Conservation (phyloP, 2,888 invertebrate species). For the Cyclophora albipunctata region DNA sequence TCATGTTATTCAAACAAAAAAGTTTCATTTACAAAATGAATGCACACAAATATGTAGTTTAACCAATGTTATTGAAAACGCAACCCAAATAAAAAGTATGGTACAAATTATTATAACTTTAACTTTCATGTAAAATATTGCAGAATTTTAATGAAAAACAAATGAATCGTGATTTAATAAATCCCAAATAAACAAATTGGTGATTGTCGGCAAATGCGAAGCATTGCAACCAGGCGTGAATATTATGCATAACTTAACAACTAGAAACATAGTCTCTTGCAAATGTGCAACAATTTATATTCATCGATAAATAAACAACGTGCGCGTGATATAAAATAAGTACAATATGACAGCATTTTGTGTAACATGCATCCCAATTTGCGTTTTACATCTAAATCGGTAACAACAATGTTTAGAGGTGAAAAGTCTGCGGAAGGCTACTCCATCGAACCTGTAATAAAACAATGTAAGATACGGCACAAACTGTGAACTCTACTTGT, state of each 20-base stretch:
- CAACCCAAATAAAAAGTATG: conserved; percentile 34
- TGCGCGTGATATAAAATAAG: conserved; percentile 36
- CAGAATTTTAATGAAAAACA: no score
- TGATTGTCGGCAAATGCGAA: conserved; percentile 63
- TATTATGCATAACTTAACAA: conserved; percentile 37
- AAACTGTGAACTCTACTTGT: conserved; percentile 22
- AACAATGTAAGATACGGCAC: conserved; percentile 55
- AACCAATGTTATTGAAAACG: conserved; percentile 40
- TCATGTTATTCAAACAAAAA: conserved; percentile 1
- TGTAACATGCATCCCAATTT: conserved; percentile 36
- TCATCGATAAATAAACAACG: conserved; percentile 41
- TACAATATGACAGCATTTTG: conserved; percentile 26
- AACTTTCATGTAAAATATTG: conserved; percentile 2
- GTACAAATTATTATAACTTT: conserved; percentile 8
- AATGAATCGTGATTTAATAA: no score
- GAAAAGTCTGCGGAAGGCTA: conserved; percentile 26
- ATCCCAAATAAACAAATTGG: conserved; percentile 8
- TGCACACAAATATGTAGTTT: conserved; percentile 1
- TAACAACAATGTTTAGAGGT: conserved; percentile 16
- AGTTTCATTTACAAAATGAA: conserved; percentile 6
- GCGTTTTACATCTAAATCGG: conserved; percentile 12
- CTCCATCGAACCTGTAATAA: conserved; percentile 61
- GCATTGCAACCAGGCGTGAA: conserved; percentile 71
- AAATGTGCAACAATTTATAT: conserved; percentile 20
- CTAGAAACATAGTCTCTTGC: conserved; percentile 44